Conservation (phyloP, 2,113 vertebrate genomes). For the Crotalus helleri region DNA sequence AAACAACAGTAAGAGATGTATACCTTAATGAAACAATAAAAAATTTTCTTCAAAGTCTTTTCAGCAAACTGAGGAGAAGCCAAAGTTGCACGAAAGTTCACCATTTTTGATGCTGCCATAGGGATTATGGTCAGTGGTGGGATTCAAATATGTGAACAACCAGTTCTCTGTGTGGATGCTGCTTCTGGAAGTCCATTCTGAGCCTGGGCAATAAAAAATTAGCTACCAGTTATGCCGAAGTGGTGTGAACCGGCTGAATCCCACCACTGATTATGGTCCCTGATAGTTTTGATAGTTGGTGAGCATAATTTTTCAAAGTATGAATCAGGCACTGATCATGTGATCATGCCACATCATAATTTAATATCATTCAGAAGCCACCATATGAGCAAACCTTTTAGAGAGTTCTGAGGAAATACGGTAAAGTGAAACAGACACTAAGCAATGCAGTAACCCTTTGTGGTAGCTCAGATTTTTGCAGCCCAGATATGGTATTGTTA, state of each 20-base stretch:
- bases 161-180: too few relatives aligned
- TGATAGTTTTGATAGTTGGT: neutral
- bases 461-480: neutral
- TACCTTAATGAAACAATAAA: neutral
- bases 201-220: too few relatives aligned
- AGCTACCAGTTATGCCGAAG: too few relatives aligned
- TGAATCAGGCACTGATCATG: neutral
- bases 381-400: neutral
- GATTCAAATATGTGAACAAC: too few relatives aligned
- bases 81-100: neutral
- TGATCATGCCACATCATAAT: neutral
- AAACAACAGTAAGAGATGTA: neutral
- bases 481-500: neutral
- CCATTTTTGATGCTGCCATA: neutral
- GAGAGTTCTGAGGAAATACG: neutral
- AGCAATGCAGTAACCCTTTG: neutral
- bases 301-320: neutral
- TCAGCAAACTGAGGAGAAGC: neutral
- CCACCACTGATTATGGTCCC: neutral
- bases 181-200: too few relatives aligned
- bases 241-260: too few relatives aligned
- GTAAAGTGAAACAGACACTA: neutral
- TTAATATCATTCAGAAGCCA: neutral
- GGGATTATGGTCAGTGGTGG: neutral
- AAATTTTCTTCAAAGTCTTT: neutral